A percentile compares a stretch with the other conserved stretches of the same genome.
Evolutionary conservation across 2,888 invertebrate species (phyloP).

Genomic region (Coelopa pilipes): DNA sequence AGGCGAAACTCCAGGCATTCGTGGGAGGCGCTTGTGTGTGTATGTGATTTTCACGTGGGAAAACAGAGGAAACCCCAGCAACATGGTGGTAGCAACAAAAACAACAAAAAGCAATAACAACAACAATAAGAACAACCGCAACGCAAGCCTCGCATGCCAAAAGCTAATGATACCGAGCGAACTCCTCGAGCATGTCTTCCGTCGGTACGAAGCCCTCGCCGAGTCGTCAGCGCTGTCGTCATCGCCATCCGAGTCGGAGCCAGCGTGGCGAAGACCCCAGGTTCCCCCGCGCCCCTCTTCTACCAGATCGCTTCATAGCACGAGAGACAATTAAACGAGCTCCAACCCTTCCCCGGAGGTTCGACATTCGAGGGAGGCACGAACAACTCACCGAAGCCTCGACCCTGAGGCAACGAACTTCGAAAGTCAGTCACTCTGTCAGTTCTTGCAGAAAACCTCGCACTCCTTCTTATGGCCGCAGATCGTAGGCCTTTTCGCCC

Average conservation of each 20-base stretch:
- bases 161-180: background rate
- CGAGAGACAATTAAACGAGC: too few relatives aligned
- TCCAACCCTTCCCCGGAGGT: too few relatives aligned
- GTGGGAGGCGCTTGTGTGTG: background rate
- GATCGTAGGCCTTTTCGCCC: too few relatives aligned
- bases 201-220: background rate
- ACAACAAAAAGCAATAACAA: background rate
- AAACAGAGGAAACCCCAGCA: background rate
- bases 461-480: too few relatives aligned
- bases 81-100: background rate
- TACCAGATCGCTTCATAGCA: too few relatives aligned
- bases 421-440: too few relatives aligned
- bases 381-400: too few relatives aligned
- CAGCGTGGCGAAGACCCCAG: background rate
- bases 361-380: too few relatives aligned
- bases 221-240: background rate
- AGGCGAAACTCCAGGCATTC: constrained; percentile 7
- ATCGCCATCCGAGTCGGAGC: background rate
- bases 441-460: too few relatives aligned
- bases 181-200: constrained; percentile 14
- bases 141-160: constrained; percentile 13
- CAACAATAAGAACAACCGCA: too few relatives aligned
- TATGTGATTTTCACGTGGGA: constrained; percentile 11
- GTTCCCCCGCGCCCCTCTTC: too few relatives aligned
- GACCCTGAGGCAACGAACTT: too few relatives aligned